These are phyloP conservation scores for Erythrolamprus reginae DNA, from an alignment of 2,113 vertebrate genomes.

Conservation along the genomic window DNA sequence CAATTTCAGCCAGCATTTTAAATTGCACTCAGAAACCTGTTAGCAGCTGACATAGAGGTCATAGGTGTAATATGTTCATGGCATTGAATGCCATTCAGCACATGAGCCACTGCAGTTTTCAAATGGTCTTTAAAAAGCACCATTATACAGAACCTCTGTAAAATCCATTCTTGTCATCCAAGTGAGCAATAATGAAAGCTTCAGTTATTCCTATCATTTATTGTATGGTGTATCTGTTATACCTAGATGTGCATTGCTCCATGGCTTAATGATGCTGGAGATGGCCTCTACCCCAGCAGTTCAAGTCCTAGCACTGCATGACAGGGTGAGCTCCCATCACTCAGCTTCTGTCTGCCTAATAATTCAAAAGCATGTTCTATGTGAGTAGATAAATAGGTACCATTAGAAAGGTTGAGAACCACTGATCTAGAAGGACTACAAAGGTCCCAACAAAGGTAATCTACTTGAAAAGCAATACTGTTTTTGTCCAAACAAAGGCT, in stretches of 20 bases:
- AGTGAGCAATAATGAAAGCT: neutral
- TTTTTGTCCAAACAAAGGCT: neutral
- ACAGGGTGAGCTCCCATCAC: too few relatives aligned
- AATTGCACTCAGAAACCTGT: neutral
- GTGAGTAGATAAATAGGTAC: too few relatives aligned
- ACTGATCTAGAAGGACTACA: neutral
- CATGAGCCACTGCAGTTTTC: neutral
- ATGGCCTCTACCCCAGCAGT: too few relatives aligned
- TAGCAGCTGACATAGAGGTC: neutral
- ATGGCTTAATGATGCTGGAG: too few relatives aligned
- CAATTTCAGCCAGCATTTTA: neutral
- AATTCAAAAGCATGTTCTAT: too few relatives aligned
- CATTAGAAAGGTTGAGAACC: too few relatives aligned
- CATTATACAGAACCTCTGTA: neutral
- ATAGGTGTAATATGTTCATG: neutral
- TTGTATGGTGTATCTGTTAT: neutral
- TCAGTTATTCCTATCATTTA: neutral
- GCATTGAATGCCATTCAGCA: neutral
- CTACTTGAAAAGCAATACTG: neutral
- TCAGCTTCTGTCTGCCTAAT: too few relatives aligned
- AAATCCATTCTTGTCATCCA: neutral
- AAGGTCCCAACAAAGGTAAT: neutral
- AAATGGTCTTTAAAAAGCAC: neutral
- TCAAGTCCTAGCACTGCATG: too few relatives aligned
- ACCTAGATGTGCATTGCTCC: too few relatives aligned